Conservation (phyloP, 2,113 vertebrate species). For the Pao palembangensis region DNA sequence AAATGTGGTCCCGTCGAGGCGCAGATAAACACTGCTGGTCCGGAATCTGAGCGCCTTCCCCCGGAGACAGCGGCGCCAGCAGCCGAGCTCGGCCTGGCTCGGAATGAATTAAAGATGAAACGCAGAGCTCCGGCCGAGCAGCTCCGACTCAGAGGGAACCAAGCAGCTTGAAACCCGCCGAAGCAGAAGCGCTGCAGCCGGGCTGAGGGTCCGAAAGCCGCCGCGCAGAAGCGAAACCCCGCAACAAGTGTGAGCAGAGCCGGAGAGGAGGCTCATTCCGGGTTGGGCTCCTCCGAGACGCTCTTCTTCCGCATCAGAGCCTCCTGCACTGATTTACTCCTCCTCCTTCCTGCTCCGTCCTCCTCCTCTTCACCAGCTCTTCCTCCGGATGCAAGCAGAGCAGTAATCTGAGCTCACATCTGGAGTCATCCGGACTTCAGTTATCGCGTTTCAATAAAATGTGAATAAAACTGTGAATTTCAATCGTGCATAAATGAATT, state of each 20-base stretch:
- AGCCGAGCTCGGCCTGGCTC: conserved; percentile 2
- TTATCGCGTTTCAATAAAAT: too few species aligned
- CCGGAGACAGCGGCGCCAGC: conserved; percentile 53
- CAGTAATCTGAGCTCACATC: too few species aligned
- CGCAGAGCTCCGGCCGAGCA: conserved; percentile 6
- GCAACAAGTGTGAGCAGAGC: conserved; percentile 47
- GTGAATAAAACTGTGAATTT: too few species aligned
- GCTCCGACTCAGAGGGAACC: not conserved
- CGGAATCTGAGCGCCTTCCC: conserved; percentile 25
- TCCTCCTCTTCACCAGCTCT: not conserved
- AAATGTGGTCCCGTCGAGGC: not conserved
- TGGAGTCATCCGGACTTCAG: too few species aligned
- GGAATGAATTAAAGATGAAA: conserved; percentile 28
- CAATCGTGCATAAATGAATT: too few species aligned
- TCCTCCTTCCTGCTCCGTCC: conserved; percentile 27
- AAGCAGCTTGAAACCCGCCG: not conserved
- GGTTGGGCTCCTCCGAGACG: conserved; percentile 26
- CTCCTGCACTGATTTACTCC: conserved; percentile 52
- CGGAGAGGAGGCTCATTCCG: conserved; percentile 1
- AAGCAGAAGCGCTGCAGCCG: not conserved
- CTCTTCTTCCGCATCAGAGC: conserved; percentile 54
- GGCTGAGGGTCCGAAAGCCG: not conserved
- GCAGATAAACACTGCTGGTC: not conserved
- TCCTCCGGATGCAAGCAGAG: not conserved
- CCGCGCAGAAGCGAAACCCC: too few species aligned